A percentile compares a stretch with the other conserved stretches of the same genome.
Evolutionary conservation across 2,113 vertebrate genomes (phyloP).

Genomic region (Phyllostomus hastatus): DNA sequence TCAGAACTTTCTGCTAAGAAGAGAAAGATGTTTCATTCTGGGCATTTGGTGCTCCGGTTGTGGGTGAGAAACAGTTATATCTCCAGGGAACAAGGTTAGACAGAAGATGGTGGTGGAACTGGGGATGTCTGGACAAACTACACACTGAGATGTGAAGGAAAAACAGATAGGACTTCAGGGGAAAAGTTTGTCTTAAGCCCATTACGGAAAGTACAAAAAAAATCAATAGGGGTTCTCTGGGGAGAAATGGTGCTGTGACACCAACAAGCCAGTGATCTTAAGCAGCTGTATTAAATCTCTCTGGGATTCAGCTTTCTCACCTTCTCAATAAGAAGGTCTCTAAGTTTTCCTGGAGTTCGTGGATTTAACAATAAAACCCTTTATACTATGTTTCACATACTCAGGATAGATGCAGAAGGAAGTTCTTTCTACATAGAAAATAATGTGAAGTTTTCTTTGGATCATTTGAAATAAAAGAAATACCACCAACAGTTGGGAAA

Average conservation of each 20-base stretch:
- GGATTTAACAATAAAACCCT: neutral
- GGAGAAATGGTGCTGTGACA: neutral
- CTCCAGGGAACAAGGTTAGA: neutral
- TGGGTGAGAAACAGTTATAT: neutral
- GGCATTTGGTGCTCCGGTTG: neutral
- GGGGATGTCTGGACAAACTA: neutral
- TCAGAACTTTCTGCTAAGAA: neutral
- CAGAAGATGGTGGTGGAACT: neutral
- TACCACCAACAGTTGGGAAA: neutral
- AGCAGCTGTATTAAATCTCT: neutral
- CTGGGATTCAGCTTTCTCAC: neutral
- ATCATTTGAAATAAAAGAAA: slow-evolving; percentile 11
- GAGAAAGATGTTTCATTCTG: neutral
- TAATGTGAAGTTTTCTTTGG: neutral
- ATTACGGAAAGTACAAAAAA: neutral
- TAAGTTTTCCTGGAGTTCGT: neutral
- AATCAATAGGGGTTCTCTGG: neutral
- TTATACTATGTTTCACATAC: neutral
- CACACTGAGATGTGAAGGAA: neutral
- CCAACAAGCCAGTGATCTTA: neutral
- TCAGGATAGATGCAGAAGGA: neutral
- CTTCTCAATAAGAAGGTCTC: neutral
- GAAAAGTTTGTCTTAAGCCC: neutral
- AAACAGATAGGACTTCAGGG: neutral
- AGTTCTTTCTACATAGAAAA: neutral